Evolutionary conservation across 1,140 invertebrate species (phyloP).

Genomic region (Magallana gigas): DNA sequence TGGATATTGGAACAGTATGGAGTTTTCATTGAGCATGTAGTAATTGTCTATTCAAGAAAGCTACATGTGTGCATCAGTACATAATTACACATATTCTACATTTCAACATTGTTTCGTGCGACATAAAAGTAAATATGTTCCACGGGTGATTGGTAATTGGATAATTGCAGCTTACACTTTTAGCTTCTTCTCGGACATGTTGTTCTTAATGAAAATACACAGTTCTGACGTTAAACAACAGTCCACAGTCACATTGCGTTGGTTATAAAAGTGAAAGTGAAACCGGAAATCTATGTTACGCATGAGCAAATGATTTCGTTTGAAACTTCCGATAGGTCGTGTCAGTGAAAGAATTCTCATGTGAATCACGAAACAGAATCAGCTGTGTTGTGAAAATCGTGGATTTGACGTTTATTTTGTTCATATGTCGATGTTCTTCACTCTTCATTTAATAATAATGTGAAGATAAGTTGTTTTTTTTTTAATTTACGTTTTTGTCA

Average conservation of each 20-base stretch:
- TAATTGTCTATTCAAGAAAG: too few relatives aligned
- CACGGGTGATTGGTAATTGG: too few relatives aligned
- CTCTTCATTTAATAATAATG: background rate
- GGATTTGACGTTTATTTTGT: too few relatives aligned
- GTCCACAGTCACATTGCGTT: background rate
- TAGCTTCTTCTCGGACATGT: background rate
- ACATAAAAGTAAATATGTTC: too few relatives aligned
- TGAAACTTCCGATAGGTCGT: constrained; percentile 21
- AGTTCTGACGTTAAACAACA: background rate
- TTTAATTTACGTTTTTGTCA: background rate
- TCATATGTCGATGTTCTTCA: too few relatives aligned
- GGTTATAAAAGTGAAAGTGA: background rate
- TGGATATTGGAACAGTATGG: too few relatives aligned
- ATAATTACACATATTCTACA: too few relatives aligned
- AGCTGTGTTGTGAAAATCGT: background rate
- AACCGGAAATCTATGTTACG: constrained; percentile 3
- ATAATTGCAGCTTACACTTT: background rate
- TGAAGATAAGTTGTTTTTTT: background rate
- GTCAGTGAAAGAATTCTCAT: background rate
- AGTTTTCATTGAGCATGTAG: too few relatives aligned
- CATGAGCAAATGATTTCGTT: background rate
- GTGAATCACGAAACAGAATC: constrained; percentile 10
- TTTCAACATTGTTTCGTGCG: too few relatives aligned
- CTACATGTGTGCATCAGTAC: too few relatives aligned
- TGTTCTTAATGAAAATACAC: background rate